Evolutionary conservation across 2,797 vertebrate genomes (phyloP), one percentile per base, ranked within the genome.

Genomic region (Pantherophis alleghaniensis): DNA sequence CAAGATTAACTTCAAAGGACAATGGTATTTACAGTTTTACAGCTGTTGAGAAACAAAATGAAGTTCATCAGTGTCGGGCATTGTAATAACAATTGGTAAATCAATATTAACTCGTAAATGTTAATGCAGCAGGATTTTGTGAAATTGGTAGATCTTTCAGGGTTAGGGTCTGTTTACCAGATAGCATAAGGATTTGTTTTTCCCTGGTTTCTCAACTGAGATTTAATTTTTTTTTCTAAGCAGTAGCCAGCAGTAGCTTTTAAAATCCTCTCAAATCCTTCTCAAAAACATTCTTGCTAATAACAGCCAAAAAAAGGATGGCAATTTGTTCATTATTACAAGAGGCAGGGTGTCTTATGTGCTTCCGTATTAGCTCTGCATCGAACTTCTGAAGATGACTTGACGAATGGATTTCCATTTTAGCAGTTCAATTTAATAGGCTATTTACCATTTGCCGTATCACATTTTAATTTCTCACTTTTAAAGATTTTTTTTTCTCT

Each of bases 91-190:
- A 92, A 92, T 16, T 94, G 87, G 47, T 37, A 93, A 94, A 95
- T 94, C 55, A 66, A 51, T 87, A 93, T 1, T 20, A 94, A 93
- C 22, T 83, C 69, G 63, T 24, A 53, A 7, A 94, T 60, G 94
- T 96, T 94, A 94, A 90, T 47, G 91, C 26, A 93, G 63, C 1
- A 53, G 5, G 59, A 89, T 60, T 94, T 94, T 93, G 91, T 93
- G 53, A 94, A 69, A 94, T 47, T 53, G 2, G 53, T 89, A 93
- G 5, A 66, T 79, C 9, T 92, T 18, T 74, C 60, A 90, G 20
- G 2, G 89, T 91, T 90, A 92, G 93, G 32, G 4, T 66, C 9
- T 91, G 59, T 91, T 94, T 91, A 57, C 86, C 69, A 7, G 61
- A 28, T 74, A 91, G 94, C 10, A 16, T 79, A 83, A 0, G 4